Evolutionary conservation across 2,113 vertebrate genomes (phyloP).

Genomic region (Sinocyclocheilus rhinocerous): DNA sequence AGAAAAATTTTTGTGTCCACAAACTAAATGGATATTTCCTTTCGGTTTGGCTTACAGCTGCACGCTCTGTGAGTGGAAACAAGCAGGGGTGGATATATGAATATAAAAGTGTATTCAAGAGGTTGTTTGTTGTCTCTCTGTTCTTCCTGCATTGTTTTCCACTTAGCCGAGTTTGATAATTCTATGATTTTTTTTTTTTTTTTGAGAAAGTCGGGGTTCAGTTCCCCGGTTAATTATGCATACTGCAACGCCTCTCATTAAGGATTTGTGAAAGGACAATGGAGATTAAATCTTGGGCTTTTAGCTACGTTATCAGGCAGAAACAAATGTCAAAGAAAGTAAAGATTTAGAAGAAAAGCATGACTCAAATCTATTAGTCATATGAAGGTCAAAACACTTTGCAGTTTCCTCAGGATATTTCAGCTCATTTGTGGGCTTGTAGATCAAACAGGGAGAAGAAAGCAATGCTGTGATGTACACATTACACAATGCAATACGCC

Average conservation of each 20-base stretch:
- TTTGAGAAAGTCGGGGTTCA: neutral
- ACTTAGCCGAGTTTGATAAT: slow-evolving; percentile 24
- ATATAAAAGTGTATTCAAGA: neutral
- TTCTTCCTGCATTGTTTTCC: neutral
- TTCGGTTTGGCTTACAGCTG: neutral
- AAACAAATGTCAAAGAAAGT: slow-evolving; percentile 38
- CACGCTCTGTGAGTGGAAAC: neutral
- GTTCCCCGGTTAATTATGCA: slow-evolving; percentile 32
- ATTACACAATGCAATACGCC: neutral
- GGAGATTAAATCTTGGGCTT: slow-evolving; percentile 39
- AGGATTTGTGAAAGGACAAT: slow-evolving; percentile 28
- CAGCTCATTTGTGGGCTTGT: slow-evolving; percentile 7
- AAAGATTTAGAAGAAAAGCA: slow-evolving; percentile 36
- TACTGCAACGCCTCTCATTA: slow-evolving; percentile 30
- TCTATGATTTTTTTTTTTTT: neutral
- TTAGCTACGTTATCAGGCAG: slow-evolving; percentile 39
- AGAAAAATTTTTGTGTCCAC: slow-evolving; percentile 6
- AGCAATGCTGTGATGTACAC: neutral
- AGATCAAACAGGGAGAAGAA: slow-evolving; percentile 21
- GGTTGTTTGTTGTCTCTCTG: slow-evolving; percentile 1
- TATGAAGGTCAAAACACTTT: slow-evolving; percentile 37
- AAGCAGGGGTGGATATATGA: neutral
- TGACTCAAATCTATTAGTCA: slow-evolving; percentile 38
- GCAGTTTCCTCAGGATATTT: slow-evolving; percentile 12
- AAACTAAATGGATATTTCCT: slow-evolving; percentile 13